A percentile compares a stretch with the other conserved stretches of the same genome.
Evolutionary conservation across 2,797 vertebrate genomes (phyloP).

Genomic region (Silurus lanzhouensis): DNA sequence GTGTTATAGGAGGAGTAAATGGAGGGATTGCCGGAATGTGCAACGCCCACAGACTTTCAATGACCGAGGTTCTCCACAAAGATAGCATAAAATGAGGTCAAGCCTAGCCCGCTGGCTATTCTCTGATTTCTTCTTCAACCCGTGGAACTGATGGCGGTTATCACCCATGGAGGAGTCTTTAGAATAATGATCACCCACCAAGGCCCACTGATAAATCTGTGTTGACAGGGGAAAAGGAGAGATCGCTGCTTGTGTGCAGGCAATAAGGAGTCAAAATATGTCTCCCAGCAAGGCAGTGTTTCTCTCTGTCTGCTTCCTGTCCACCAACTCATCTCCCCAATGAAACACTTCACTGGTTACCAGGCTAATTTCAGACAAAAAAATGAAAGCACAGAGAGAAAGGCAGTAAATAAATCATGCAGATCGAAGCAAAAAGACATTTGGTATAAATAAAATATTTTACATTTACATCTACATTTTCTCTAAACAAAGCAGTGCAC

Average conservation of each 20-base stretch:
- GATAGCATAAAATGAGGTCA: conserved; percentile 46
- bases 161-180: conserved; percentile 38
- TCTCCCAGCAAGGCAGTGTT: conserved; percentile 29
- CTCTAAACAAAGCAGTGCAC: not conserved
- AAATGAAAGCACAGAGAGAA: not conserved
- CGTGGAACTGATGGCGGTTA: conserved; percentile 50
- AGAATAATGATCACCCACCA: conserved; percentile 56
- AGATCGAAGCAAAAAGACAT: no score
- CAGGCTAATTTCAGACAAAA: conserved; percentile 21
- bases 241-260: conserved; percentile 43
- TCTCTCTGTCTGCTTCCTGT: conserved; percentile 25
- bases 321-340: conserved; percentile 36
- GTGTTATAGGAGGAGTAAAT: not conserved
- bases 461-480: not conserved
- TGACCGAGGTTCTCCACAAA: conserved; percentile 23
- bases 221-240: conserved; percentile 37
- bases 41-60: conserved; percentile 18
- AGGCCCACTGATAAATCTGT: conserved; percentile 50
- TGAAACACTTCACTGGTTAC: conserved; percentile 21
- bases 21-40: not conserved
- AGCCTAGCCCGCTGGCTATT: conserved; percentile 32
- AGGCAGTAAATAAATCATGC: not conserved
- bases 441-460: not conserved
- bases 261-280: conserved; percentile 44
- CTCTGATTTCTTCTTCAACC: conserved; percentile 36